A percentile compares a stretch with the other conserved stretches of the same genome.
These are phyloP conservation scores for Alcedo atthis DNA, from an alignment of 2,797 vertebrate species.

Conservation along the genomic window DNA sequence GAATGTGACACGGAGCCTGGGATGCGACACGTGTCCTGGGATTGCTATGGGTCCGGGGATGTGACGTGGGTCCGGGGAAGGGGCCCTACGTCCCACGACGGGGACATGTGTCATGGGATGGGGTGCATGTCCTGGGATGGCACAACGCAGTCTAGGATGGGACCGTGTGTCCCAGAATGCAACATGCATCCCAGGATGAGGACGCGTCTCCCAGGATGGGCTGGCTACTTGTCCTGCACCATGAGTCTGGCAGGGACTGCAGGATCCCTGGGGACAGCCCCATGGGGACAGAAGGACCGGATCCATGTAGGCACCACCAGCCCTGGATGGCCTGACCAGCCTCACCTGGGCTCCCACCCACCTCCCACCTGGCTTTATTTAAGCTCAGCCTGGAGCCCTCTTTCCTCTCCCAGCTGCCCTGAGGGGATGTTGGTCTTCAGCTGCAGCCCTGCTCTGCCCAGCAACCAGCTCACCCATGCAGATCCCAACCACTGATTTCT, in stretches of 20 bases:
- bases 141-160: not conserved
- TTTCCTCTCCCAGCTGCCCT: accelerated
- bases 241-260: not conserved
- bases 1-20: not conserved
- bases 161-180: not conserved
- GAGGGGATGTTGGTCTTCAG: not conserved
- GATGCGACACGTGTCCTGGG: accelerated
- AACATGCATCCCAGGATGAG: accelerated
- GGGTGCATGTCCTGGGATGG: too few species aligned
- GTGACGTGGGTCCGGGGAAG: not conserved
- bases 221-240: not conserved
- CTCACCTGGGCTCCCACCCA: not conserved
- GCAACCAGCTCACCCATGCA: accelerated
- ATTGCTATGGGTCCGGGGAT: accelerated
- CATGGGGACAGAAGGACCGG: not conserved
- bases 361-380: not conserved
- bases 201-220: not conserved
- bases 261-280: not conserved
- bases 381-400: not conserved
- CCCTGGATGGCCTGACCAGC: not conserved
- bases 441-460: not conserved
- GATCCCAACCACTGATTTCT: accelerated
- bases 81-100: too few species aligned
- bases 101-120: not conserved
- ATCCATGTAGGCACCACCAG: not conserved